Percentiles rank a stretch among this genome's conserved stretches.
These are phyloP conservation scores for Merops nubicus DNA, from an alignment of 2,113 vertebrate species.

Conservation along the genomic window DNA sequence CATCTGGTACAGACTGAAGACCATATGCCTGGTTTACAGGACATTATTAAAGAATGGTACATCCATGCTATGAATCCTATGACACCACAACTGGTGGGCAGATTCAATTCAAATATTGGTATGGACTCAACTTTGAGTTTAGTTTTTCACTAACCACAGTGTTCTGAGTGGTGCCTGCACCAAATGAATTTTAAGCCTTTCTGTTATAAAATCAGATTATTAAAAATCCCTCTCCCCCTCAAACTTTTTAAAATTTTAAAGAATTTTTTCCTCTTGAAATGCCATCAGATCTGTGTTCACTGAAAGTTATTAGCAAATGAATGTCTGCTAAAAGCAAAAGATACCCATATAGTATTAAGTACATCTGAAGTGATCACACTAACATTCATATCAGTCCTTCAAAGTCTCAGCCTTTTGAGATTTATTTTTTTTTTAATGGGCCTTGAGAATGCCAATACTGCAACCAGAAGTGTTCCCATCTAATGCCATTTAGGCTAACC, in stretches of 20 bases:
- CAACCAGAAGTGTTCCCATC: conserved; percentile 15
- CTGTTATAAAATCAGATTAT: neutral
- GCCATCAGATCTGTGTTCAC: neutral
- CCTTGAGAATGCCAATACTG: neutral
- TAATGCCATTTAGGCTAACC: conserved; percentile 4
- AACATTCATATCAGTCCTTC: neutral
- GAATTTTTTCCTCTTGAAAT: neutral
- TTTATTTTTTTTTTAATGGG: neutral
- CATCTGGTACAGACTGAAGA: neutral
- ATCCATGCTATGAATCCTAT: neutral
- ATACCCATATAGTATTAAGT: neutral
- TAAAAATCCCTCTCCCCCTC: neutral
- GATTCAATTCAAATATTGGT: neutral
- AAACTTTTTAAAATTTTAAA: neutral
- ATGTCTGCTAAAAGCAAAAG: neutral
- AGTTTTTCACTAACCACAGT: neutral
- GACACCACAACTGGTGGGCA: neutral
- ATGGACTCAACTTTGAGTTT: fast-evolving
- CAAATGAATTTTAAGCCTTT: neutral
- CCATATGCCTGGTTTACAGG: neutral
- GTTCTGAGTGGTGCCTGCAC: neutral
- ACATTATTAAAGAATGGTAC: neutral
- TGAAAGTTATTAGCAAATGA: neutral
- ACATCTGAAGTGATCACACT: neutral
- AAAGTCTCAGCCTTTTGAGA: neutral